Base-by-base conservation (phyloP, 2,797 vertebrate genomes). In the Tapera naevia region DNA sequence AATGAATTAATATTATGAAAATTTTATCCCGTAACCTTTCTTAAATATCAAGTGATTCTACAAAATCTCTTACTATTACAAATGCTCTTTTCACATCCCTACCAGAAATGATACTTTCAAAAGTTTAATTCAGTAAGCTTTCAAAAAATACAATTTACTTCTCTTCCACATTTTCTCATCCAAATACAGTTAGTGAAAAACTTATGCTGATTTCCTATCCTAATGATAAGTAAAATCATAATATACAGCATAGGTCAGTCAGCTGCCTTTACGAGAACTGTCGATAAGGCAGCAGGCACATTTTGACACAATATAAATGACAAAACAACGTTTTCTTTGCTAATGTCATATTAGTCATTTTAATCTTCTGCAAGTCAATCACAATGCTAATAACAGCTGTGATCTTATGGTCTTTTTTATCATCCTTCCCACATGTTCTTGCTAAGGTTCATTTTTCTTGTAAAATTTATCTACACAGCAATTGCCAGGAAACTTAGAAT, bases 251-350 rank as follows among this genome's bases (percentile, higher is more conserved):
- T 23, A 71, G 48, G 54, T 88, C 65, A 65, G 11, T 76, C 70
- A 75, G 33, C 23, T 69, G 71, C 45, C 24, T 76, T 93, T 76
- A 4, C 27, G 69, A 70, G 28, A 93, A 64, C 11, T 14, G 18
- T n/a, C 61, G 67, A 23, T 83, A 56, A 91, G 37, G 14, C 54
- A 95, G 84, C 69, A 84, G 74, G 15, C 13, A 80, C 6, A 66
- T 93, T 94, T 86, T 82, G 43, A 76, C 37, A 88, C n/a, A 82
- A 37, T 35, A 57, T 33, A 66, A 91, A 93, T 79, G 61, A 82
- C 46, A 95, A 58, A 96, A 75, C 46, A 84, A 45, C 35, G 30
- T 82, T 95, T 97, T 74, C 66, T 75, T 95, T 87, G 25, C 17
- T 93, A 82, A 89, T 89, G 56, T 61, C 50, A 25, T 33, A 86